These are phyloP conservation scores for Agrochola lota DNA, from an alignment of 2,888 invertebrate species.

Conservation along the genomic window DNA sequence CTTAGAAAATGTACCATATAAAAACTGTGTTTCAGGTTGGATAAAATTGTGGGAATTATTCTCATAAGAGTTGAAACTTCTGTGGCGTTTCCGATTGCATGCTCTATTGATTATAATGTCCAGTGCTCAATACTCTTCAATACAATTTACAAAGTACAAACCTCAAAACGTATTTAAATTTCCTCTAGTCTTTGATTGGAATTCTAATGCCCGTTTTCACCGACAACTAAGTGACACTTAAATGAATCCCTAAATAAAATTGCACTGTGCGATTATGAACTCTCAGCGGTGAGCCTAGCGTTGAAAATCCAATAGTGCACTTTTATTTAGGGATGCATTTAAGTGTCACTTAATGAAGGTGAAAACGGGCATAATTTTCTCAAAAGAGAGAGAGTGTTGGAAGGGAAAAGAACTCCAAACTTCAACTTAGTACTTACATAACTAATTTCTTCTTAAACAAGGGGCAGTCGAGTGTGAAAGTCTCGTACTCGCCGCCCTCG, in stretches of 20 bases:
- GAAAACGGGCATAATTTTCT: no score
- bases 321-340: no score
- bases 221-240: no score
- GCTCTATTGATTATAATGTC: not conserved
- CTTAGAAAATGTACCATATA: not conserved
- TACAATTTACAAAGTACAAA: not conserved
- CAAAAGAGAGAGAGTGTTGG: not conserved
- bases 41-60: not conserved
- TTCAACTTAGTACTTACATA: slow-evolving; percentile 91
- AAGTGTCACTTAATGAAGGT: no score
- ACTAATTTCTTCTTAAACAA: slow-evolving; percentile 97
- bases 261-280: no score
- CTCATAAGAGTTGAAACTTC: not conserved
- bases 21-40: not conserved
- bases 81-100: not conserved
- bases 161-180: not conserved
- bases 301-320: no score
- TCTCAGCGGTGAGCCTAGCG: no score
- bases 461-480: slow-evolving; percentile 99
- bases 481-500: slow-evolving; percentile 99
- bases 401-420: not conserved
- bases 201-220: no score
- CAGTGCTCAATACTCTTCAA: not conserved
- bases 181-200: not conserved
- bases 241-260: no score